Evolutionary conservation across 2,113 vertebrate species (phyloP).

Genomic region (Polypterus bichir): DNA sequence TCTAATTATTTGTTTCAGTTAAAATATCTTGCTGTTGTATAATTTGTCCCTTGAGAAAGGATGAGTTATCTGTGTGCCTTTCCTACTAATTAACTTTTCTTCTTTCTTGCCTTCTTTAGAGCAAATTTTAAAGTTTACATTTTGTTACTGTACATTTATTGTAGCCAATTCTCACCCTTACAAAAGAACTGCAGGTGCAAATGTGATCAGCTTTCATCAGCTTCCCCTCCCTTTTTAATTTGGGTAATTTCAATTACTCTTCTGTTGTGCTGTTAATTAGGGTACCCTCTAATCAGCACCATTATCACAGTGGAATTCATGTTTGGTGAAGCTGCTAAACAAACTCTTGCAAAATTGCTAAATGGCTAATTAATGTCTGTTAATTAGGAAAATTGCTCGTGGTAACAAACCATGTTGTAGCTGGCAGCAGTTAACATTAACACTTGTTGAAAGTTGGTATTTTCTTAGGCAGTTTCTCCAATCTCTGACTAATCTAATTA

Average conservation of each 20-base stretch:
- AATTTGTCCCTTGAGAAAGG: constrained; percentile 13
- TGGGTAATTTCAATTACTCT: constrained; percentile 73
- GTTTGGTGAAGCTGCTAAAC: constrained; percentile 86
- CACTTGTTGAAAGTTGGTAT: constrained; percentile 63
- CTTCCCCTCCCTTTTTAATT: constrained; percentile 69
- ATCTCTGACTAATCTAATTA: too few species aligned
- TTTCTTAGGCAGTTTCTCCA: too few species aligned
- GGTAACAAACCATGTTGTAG: constrained; percentile 76
- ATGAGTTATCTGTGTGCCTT: constrained; percentile 11
- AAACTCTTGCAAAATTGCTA: constrained; percentile 85
- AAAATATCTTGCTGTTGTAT: neutral
- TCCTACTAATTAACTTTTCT: neutral
- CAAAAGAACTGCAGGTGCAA: constrained; percentile 76
- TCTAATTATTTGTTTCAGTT: too few species aligned
- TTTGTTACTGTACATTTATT: constrained; percentile 54
- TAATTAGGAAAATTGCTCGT: constrained; percentile 88
- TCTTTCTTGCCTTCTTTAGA: too few species aligned
- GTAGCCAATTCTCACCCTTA: constrained; percentile 54
- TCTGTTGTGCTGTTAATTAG: constrained; percentile 77
- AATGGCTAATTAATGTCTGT: constrained; percentile 93
- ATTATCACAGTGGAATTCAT: constrained; percentile 79
- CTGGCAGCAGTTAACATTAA: constrained; percentile 68
- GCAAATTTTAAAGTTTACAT: constrained; percentile 20
- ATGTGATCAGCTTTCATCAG: constrained; percentile 65
- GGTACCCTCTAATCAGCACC: constrained; percentile 76